phyloP scores from a whole-genome alignment of 2,797 vertebrate species.

The Siniperca obscura region DNA sequence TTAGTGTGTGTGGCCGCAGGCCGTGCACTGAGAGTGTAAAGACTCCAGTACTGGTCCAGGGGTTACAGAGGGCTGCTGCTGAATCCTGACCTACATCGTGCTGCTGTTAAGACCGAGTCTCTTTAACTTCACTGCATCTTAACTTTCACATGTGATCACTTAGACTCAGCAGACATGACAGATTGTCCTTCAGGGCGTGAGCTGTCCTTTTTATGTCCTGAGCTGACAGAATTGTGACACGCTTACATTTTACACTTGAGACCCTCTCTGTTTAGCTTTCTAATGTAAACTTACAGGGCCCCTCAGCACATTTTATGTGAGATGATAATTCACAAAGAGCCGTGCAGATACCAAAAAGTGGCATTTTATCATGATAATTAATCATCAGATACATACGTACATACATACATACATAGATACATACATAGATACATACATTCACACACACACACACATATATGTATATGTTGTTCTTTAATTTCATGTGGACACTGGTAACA shows the following conservation, averaged over 20 bases:
- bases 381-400: too few relatives aligned
- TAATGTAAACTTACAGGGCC: not conserved
- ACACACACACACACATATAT: not conserved
- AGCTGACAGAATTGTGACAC: slow-evolving; percentile 37
- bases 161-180: slow-evolving; percentile 18
- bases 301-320: not conserved
- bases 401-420: not conserved
- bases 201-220: not conserved
- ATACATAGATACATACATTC: too few relatives aligned
- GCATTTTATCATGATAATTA: not conserved
- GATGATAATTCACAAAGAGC: not conserved
- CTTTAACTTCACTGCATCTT: slow-evolving; percentile 36
- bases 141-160: slow-evolving; percentile 17
- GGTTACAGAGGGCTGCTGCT: slow-evolving; percentile 35
- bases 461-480: not conserved
- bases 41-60: slow-evolving; percentile 44
- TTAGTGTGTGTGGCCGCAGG: slow-evolving; percentile 19
- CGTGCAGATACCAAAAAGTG: too few relatives aligned
- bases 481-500: not conserved
- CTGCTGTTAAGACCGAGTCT: not conserved
- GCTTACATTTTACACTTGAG: not conserved
- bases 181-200: slow-evolving; percentile 8
- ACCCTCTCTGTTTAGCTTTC: not conserved
- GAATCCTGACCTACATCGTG: slow-evolving; percentile 67
- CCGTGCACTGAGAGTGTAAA: slow-evolving; percentile 44